Evolutionary conservation across 1,140 invertebrate species (phyloP).

Genomic region (Branchinecta lindahli): DNA sequence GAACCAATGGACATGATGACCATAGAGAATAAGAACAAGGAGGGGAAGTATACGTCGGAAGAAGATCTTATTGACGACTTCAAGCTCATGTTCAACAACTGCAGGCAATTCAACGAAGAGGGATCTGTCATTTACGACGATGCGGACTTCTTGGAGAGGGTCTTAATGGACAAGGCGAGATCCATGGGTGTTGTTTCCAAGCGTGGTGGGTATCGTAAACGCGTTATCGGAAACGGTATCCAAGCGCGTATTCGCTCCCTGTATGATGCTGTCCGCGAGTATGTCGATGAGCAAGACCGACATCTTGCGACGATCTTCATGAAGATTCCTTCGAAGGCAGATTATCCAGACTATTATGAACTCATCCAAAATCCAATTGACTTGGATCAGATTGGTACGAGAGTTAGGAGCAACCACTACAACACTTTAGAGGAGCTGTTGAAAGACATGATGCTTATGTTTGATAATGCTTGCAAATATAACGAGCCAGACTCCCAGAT

Average conservation of each 20-base stretch:
- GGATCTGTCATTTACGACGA: constrained; percentile 87
- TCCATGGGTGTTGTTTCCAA: constrained; percentile 42
- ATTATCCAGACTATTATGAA: constrained; percentile 96
- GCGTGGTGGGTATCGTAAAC: constrained; percentile 13
- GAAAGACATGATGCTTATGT: constrained; percentile 88
- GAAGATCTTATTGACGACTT: constrained; percentile 51
- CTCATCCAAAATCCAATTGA: constrained; percentile 95
- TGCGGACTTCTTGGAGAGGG: constrained; percentile 69
- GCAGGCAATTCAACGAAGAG: constrained; percentile 89
- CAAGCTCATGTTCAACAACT: constrained; percentile 85
- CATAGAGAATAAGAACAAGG: constrained; percentile 78
- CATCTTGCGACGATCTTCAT: constrained; percentile 81
- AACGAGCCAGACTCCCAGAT: constrained; percentile 98
- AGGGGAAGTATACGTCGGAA: constrained; percentile 39
- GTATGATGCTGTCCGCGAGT: constrained; percentile 76
- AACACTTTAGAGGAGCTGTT: constrained; percentile 75
- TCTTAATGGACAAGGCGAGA: constrained; percentile 64
- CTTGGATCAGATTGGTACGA: constrained; percentile 83
- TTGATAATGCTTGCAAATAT: constrained; percentile 98
- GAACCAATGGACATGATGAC: constrained; percentile 89
- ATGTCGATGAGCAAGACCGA: constrained; percentile 69
- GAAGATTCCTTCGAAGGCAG: constrained; percentile 80
- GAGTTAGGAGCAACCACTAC: constrained; percentile 60
- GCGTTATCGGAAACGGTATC: background rate
- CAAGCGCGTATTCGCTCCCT: constrained; percentile 33